Evolutionary conservation across 2,113 vertebrate genomes (phyloP), one percentile per base, ranked within the genome.

Genomic region (Macquaria australasica): DNA sequence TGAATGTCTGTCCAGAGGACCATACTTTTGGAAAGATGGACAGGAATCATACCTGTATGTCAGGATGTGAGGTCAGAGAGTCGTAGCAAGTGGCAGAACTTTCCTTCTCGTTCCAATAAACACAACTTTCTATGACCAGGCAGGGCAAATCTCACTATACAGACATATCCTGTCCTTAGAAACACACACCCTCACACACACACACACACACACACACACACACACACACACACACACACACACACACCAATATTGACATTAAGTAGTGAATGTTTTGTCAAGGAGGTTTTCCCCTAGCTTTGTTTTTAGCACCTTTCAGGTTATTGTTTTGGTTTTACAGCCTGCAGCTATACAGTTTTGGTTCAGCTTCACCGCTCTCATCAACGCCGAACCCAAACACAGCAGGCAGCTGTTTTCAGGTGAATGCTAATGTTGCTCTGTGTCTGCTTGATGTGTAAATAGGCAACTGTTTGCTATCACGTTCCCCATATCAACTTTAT

Each of bases 31-130:
- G 50, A 41, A 73, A 73, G 72, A 74, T 78, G 41, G 45, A 70
- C 51, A 79, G 81, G 82, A 91, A 79, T 58, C 63, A 67, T 62
- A 89, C 78, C 74, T 88, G 41, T 41, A 20, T 43, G 51, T 55
- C 55, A 83, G 88, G 85, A 94, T 73, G 76, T 73, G n/a, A 88
- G 85, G 81, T 84, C 86, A 73, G 48, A 73, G 48, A 72, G 66
- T 59, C 2, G 34, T 8, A 80, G 31, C 81, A 82, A 74, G 37
- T 28, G 55, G 28, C 48, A 78, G 37, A 73, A 53, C 72, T 55
- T 76, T 68, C 60, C 39, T 53, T 21, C 16, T 59, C 0, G 0
- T 23, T 71, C 34, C 45, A 37, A 59, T 25, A 72, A 77, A 80
- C 43, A 71, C 34, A 72, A 15, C 8, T n/a, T 34, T 83, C 9